These are phyloP conservation scores for Scaptomyza reducta DNA, from an alignment of 2,888 invertebrate genomes.

Conservation along the genomic window DNA sequence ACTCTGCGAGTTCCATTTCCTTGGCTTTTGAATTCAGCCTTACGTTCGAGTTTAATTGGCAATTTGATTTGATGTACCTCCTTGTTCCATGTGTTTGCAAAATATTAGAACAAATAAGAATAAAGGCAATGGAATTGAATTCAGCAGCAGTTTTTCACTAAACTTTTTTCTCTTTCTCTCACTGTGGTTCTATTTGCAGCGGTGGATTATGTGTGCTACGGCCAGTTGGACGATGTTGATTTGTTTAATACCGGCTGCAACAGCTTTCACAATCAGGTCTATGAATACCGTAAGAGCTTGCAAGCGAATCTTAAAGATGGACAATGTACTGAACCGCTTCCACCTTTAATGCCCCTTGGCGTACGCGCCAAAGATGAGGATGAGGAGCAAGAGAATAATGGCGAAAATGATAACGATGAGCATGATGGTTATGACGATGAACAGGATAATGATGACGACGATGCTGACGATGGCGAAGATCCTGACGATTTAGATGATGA, in stretches of 20 bases:
- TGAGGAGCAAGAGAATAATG: constrained; percentile 25
- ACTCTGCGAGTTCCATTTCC: constrained; percentile 79
- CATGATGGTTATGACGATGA: constrained; percentile 37
- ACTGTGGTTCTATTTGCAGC: constrained; percentile 66
- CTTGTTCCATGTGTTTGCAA: constrained; percentile 82
- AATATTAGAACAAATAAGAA: constrained; percentile 78
- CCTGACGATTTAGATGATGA: constrained; percentile 61
- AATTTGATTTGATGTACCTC: constrained; percentile 68
- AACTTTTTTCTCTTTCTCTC: constrained; percentile 25
- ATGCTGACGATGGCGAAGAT: constrained; percentile 64
- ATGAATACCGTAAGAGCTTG: constrained; percentile 81
- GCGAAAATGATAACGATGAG: constrained; percentile 39
- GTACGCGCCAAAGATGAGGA: constrained; percentile 63
- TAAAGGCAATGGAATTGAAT: constrained; percentile 82
- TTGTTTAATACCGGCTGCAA: constrained; percentile 79
- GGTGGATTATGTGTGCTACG: constrained; percentile 81
- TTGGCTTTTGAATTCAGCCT: constrained; percentile 55
- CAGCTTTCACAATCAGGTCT: constrained; percentile 81
- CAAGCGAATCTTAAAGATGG: constrained; percentile 79
- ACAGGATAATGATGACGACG: constrained; percentile 45
- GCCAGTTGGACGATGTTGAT: constrained; percentile 81
- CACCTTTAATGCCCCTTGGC: constrained; percentile 74
- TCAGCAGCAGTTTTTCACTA: constrained; percentile 72
- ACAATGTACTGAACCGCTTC: constrained; percentile 65
- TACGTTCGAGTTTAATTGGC: constrained; percentile 17